phyloP scores from a whole-genome alignment of 1,140 invertebrate species.

The Antheraea pernyi region DNA sequence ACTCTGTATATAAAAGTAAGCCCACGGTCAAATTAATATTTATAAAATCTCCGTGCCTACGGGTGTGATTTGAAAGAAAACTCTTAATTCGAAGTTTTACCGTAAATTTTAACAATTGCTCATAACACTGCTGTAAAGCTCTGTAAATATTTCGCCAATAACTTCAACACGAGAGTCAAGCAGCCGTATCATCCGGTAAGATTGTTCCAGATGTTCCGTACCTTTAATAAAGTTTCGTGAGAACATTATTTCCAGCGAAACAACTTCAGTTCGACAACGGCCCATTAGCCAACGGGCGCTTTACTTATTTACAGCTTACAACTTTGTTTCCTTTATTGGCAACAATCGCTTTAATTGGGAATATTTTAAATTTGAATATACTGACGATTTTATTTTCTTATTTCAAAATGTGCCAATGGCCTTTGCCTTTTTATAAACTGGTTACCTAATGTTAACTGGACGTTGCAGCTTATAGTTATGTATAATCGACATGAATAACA shows the following conservation, averaged over 20 bases:
- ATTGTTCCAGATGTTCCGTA: slow-evolving; percentile 37
- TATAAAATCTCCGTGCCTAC: not conserved
- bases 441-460: no score
- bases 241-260: slow-evolving; percentile 37
- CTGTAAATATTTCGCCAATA: slow-evolving; percentile 5
- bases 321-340: slow-evolving; percentile 25
- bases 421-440: not conserved
- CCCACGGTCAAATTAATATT: not conserved
- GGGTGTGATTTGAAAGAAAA: not conserved
- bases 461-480: no score
- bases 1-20: no score
- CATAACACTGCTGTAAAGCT: not conserved
- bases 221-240: slow-evolving; percentile 51
- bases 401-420: not conserved
- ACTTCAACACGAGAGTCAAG: slow-evolving; percentile 7
- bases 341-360: not conserved
- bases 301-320: slow-evolving; percentile 51
- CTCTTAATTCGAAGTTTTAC: not conserved
- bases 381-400: not conserved
- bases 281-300: slow-evolving; percentile 53
- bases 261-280: slow-evolving; percentile 36
- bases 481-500: no score
- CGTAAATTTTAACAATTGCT: not conserved
- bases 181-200: slow-evolving; percentile 24
- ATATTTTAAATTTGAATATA: slow-evolving; percentile 6